These are phyloP conservation scores for Mayetiola destructor DNA, from an alignment of 2,888 invertebrate species.

Conservation along the genomic window DNA sequence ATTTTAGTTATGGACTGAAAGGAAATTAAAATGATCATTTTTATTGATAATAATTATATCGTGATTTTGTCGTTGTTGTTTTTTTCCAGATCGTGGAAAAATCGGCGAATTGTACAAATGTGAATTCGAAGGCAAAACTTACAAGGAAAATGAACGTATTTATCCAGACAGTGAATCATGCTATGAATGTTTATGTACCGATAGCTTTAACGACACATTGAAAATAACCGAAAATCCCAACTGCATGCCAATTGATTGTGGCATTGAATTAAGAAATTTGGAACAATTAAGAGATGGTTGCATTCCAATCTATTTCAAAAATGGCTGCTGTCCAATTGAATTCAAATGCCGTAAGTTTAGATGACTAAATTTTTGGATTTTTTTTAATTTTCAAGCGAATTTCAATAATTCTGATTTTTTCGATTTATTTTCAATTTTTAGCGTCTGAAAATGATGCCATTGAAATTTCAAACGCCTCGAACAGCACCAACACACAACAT, in stretches of 20 bases:
- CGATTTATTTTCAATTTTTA: not conserved
- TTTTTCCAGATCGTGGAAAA: not conserved
- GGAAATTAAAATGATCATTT: no score
- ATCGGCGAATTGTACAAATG: constrained; percentile 14
- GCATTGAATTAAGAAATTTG: constrained; percentile 17
- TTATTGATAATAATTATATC: not conserved
- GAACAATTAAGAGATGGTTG: not conserved
- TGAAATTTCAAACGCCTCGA: not conserved
- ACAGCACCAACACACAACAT: no score
- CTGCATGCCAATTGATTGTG: constrained; percentile 19
- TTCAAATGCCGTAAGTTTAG: not conserved
- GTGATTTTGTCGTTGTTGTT: not conserved
- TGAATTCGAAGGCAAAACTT: constrained; percentile 18
- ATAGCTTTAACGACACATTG: constrained; percentile 3
- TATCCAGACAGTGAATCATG: constrained; percentile 16
- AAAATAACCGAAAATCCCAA: constrained; percentile 17
- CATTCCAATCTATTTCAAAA: not conserved
- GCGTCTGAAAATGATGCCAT: not conserved
- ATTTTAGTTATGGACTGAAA: no score
- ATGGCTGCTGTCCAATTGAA: not conserved
- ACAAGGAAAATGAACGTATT: constrained; percentile 20
- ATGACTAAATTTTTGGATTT: not conserved
- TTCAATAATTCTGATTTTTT: not conserved
- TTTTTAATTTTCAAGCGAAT: not conserved
- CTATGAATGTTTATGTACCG: constrained; percentile 16